Evolutionary conservation across 1,140 invertebrate genomes (phyloP).

Genomic region (Pseudomyrmex dendroicus): DNA sequence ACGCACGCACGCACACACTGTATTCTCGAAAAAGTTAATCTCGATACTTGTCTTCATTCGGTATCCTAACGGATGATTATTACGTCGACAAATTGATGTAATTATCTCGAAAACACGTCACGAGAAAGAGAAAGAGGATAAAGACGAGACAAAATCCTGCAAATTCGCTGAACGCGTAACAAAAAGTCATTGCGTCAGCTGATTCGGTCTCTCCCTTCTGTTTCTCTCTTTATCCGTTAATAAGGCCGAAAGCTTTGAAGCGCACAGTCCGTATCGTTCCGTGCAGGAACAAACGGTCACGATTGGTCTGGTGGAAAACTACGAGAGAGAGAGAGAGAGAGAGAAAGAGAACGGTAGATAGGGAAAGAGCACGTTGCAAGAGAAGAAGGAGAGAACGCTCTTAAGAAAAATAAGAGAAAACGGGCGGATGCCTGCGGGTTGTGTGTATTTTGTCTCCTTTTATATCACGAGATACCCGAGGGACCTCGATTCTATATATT

Average conservation of each 20-base stretch:
- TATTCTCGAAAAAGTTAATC: constrained; percentile 5
- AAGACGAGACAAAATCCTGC: constrained; percentile 11
- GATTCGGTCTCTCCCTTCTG: neutral
- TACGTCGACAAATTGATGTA: constrained; percentile 37
- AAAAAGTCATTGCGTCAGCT: constrained; percentile 42
- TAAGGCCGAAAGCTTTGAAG: constrained; percentile 50
- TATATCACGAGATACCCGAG: constrained; percentile 75
- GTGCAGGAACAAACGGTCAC: constrained; percentile 51
- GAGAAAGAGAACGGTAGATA: neutral
- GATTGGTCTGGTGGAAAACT: constrained; percentile 49
- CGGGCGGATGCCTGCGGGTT: constrained; percentile 50
- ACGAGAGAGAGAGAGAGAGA: neutral
- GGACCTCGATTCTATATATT: constrained; percentile 76
- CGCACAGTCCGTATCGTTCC: constrained; percentile 60
- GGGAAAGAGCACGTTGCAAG: constrained; percentile 6
- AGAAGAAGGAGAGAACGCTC: constrained; percentile 43
- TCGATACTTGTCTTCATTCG: neutral
- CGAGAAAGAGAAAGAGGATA: neutral
- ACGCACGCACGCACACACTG: neutral
- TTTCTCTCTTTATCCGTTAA: constrained; percentile 37
- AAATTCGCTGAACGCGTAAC: constrained; percentile 33
- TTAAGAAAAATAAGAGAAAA: constrained; percentile 67
- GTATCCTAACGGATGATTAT: constrained; percentile 11
- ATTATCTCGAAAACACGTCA: constrained; percentile 28
- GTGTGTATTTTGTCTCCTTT: constrained; percentile 78